Evolutionary conservation across 1,140 invertebrate species (phyloP), one percentile per base, ranked within the genome.

Genomic region (Glomeris maerens): DNA sequence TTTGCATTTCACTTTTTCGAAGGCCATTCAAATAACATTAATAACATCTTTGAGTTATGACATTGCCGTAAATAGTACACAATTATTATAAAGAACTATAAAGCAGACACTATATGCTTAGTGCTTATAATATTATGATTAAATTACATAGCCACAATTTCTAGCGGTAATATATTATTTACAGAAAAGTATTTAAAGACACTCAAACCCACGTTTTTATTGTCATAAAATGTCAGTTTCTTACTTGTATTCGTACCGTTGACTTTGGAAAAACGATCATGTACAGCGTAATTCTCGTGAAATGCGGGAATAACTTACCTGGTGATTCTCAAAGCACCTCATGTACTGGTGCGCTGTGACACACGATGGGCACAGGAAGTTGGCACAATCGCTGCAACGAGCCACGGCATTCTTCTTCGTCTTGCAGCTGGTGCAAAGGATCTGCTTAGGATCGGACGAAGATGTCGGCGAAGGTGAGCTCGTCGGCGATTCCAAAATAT

Each of bases 311-410:
- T 5, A 49, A 26, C 28, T 51, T 39, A 72, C 71, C 61, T 66
- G 65, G 54, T 94, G 90, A 59, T 84, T 87, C 66, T 93, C 88
- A 66, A 93, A 93, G 67, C 88, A 91, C 41, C 86, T 75, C 89
- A 95, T 94, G 53, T 72, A 74, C 52, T 58, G 81, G 68, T 96
- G 91, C 41, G 90, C 91, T 25, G 83, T 86, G 55, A 92, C 86
- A 69, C 91, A 96, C 64, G 89, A 87, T 21, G 80, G 78, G 69
- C 91, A 94, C 14, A 95, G 73, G 62, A 91, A 87, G 69, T 90
- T 91, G 57, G 87, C 86, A 68, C 90, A 95, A 64, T 92, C 87
- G 54, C 80, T 83, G 68, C 91, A 94, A 50, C 87, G 78, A 14
- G 89, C 89, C 14, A 93, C 82, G 14, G 91, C 90, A 61, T 80